These are phyloP conservation scores for Drosophila robusta DNA, from an alignment of 2,888 invertebrate genomes.

Conservation along the genomic window DNA sequence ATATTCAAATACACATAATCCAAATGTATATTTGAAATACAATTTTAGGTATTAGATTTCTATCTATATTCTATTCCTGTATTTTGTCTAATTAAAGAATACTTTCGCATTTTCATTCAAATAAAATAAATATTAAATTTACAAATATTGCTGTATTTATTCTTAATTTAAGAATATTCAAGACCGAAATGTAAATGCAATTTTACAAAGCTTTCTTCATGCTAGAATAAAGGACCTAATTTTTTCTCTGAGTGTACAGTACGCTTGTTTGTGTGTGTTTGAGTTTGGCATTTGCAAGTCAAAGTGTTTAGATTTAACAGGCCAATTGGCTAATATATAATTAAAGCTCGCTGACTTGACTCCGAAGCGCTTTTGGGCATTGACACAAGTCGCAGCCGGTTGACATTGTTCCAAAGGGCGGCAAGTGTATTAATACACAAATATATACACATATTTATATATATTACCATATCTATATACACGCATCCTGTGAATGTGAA, in stretches of 20 bases:
- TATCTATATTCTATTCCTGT: too few relatives aligned
- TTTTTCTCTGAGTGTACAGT: conserved; percentile 1
- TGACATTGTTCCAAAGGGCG: conserved; percentile 26
- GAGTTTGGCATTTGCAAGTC: conserved; percentile 46
- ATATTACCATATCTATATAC: neutral
- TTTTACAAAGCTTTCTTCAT: too few relatives aligned
- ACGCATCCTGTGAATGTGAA: conserved; percentile 32
- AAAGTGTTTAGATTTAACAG: conserved; percentile 61
- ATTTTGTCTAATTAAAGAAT: too few relatives aligned
- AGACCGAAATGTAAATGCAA: neutral
- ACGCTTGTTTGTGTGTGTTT: conserved; percentile 14
- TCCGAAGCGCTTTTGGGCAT: conserved; percentile 14
- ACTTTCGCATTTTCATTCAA: too few relatives aligned
- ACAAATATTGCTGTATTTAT: neutral
- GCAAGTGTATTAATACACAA: conserved; percentile 34
- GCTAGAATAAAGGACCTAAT: too few relatives aligned
- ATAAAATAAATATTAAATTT: too few relatives aligned
- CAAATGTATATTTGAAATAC: too few relatives aligned
- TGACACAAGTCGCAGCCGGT: conserved; percentile 23
- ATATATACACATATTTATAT: conserved; percentile 9
- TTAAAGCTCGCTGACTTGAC: conserved; percentile 55
- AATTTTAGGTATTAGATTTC: too few relatives aligned
- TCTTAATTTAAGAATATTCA: neutral
- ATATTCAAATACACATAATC: too few relatives aligned
- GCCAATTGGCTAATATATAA: conserved; percentile 68